Conservation (phyloP, 2,113 vertebrate species). For the Semnornis frantzii region DNA sequence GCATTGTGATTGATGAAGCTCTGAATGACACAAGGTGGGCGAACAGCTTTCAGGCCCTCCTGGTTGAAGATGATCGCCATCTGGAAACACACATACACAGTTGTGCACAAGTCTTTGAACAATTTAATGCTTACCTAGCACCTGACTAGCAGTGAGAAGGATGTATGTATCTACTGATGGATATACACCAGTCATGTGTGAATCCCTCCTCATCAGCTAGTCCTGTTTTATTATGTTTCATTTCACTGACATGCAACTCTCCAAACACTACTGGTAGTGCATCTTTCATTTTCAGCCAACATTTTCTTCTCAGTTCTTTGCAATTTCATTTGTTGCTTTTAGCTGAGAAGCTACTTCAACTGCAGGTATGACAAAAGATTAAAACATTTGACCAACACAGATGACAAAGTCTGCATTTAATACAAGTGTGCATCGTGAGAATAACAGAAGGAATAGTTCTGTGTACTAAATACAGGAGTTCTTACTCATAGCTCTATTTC, state of each 20-base stretch:
- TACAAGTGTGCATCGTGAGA: background rate
- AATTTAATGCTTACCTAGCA: background rate
- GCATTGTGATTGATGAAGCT: conserved; percentile 99
- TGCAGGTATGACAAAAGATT: background rate
- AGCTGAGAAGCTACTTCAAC: background rate
- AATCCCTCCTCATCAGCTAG: background rate
- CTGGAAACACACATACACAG: conserved; percentile 66
- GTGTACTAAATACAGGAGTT: background rate
- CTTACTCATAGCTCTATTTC: background rate
- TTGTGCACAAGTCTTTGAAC: background rate
- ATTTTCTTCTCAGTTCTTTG: background rate
- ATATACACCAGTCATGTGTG: background rate
- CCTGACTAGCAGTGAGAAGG: background rate
- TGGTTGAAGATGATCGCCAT: conserved; percentile 98
- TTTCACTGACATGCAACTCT: background rate
- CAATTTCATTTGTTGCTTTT: background rate
- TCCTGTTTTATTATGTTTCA: background rate
- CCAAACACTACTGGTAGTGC: background rate
- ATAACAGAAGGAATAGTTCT: background rate
- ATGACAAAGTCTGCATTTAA: background rate
- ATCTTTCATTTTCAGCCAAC: background rate
- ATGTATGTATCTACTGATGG: too few relatives aligned
- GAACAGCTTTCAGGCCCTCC: conserved; percentile 91
- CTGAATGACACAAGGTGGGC: conserved; percentile 95
- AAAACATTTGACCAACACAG: background rate